Base-by-base conservation (phyloP, 1,140 invertebrate genomes). In the Geopemphigus sp. region DNA sequence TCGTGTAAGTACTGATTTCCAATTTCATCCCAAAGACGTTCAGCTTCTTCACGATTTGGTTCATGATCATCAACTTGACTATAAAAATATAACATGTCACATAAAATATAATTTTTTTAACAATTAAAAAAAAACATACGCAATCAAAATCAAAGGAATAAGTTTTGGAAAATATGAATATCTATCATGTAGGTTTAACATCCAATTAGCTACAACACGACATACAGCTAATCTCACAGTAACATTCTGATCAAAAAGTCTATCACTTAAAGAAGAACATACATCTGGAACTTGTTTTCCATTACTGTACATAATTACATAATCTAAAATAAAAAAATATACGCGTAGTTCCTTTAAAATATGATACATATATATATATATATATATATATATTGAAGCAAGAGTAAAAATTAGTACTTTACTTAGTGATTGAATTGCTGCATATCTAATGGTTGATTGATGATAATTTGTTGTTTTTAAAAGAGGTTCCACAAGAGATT, bases 121-220 rank as follows among this genome's bases (percentile, higher is more conserved):
- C 6, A 22, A 15, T 11, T n/a, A 26, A 45, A 50, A 50, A 47
- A 73, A 53, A 73, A 61, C 81, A 83, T 86, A 88, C 83, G 90
- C 89, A 61, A 92, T 92, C n/a, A 95, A 83, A 6, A 94, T 86
- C 12, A 95, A 83, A 0, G 93, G 93, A 45, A 95, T 85, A 1
- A 95, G 85, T 84, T 90, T 90, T 82, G 90, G 87, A 85, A 92
- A 93, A 85, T 89, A 94, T 10, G 92, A 93, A 84, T 95, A 95
- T 82, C 93, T 86, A 85, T 95, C 93, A 39, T 86, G 86, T 17
- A 94, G 86, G 32, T 92, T 86, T 22, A 91, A 82, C 29, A 93
- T 83, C 92, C 92, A 93, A 6, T 85, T 84, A 19, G 91, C 90
- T 24, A 91, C 88, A 47, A 92, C 88, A 84, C 89, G 85, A 5